These are phyloP conservation scores for Monopterus albus DNA, from an alignment of 2,113 vertebrate genomes.

Conservation along the genomic window DNA sequence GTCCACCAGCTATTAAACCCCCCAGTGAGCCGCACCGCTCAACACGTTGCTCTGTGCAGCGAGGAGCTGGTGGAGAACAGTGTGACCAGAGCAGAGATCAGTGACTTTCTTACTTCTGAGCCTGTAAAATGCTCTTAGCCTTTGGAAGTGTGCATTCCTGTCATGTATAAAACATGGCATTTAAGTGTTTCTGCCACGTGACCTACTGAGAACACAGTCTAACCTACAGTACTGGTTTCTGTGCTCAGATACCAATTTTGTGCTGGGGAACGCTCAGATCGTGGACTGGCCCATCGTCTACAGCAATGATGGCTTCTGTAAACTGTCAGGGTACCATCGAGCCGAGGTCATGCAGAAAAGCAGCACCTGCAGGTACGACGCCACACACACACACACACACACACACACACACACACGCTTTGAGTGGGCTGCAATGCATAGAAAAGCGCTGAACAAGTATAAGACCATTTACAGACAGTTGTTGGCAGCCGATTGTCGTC, in stretches of 20 bases:
- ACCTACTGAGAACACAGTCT: background rate
- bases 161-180: background rate
- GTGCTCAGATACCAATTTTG: conserved; percentile 93
- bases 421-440: no score
- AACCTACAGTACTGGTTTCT: background rate
- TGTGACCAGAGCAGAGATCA: no score
- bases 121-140: no score
- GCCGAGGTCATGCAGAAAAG: conserved; percentile 99
- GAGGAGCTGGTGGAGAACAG: no score
- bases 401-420: no score
- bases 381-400: rapidly evolving
- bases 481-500: background rate
- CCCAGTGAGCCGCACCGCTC: no score
- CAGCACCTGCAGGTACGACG: conserved; percentile 94
- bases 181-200: background rate
- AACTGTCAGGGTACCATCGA: conserved; percentile 94
- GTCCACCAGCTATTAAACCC: no score
- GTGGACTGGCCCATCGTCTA: conserved; percentile 99
- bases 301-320: conserved; percentile 99
- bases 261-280: conserved; percentile 97
- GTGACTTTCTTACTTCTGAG: no score
- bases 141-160: background rate
- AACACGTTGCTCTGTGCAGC: no score
- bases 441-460: no score
- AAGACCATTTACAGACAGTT: no score